Conservation (phyloP, 2,797 vertebrate genomes). For the Thripadectes ignobilis region DNA sequence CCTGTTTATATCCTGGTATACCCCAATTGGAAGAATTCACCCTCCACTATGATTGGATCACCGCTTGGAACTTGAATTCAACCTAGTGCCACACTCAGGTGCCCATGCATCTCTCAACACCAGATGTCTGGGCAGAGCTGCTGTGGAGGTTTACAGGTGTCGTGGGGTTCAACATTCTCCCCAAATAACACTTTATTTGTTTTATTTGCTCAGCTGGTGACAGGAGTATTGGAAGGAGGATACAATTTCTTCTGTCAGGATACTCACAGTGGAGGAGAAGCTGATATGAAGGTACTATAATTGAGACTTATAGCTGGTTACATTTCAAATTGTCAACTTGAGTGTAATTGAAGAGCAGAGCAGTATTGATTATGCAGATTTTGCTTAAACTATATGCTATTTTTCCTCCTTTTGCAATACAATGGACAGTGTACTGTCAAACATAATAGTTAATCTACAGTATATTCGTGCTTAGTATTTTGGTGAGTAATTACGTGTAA, state of each 20-base stretch:
- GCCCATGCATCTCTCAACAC: neutral
- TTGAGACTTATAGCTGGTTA: neutral
- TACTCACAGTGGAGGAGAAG: constrained; percentile 85
- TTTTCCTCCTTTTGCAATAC: neutral
- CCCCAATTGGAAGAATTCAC: neutral
- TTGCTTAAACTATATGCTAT: neutral
- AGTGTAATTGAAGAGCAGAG: neutral
- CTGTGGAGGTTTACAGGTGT: neutral
- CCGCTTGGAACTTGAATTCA: neutral
- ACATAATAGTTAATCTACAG: neutral
- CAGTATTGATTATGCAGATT: neutral
- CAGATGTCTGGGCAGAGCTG: neutral
- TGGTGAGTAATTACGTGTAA: neutral
- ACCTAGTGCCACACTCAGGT: neutral
- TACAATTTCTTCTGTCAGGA: constrained; percentile 97
- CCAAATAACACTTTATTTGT: neutral
- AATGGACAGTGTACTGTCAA: neutral
- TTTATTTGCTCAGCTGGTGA: constrained; percentile 82
- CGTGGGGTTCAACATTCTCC: neutral
- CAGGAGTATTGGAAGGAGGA: constrained; percentile 84
- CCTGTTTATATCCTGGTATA: neutral
- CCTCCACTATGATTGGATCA: accelerated
- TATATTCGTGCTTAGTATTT: neutral
- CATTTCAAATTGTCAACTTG: neutral
- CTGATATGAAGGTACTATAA: constrained; percentile 86